Conservation (phyloP, 2,113 vertebrate species). For the Heptranchias perlo region DNA sequence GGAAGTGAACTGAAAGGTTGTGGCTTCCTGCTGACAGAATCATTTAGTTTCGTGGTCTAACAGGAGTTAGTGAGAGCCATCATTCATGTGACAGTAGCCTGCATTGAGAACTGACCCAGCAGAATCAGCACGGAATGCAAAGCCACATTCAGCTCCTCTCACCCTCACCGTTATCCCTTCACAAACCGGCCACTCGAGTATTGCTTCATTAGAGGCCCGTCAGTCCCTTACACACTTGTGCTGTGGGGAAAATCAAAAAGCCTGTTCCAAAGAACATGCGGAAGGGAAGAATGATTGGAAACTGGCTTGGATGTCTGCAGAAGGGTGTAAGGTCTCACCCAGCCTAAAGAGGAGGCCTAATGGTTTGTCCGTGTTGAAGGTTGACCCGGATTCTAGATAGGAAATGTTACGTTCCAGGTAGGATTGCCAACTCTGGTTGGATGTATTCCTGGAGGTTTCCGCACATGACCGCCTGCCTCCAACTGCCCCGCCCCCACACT, state of each 20-base stretch:
- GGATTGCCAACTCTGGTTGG: neutral
- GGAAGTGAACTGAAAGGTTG: constrained; percentile 41
- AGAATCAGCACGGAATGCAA: neutral
- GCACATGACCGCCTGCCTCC: neutral
- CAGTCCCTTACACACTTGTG: neutral
- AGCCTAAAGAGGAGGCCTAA: neutral
- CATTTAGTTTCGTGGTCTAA: constrained; percentile 24
- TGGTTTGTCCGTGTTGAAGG: neutral
- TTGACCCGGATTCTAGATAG: neutral
- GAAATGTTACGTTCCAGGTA: neutral
- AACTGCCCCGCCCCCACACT: neutral
- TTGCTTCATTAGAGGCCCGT: neutral
- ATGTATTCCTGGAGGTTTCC: neutral
- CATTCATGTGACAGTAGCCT: neutral
- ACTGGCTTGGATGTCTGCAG: neutral
- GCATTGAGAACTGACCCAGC: neutral
- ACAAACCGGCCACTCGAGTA: neutral
- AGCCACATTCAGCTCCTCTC: neutral
- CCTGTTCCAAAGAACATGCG: neutral
- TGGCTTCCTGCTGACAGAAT: constrained; percentile 40
- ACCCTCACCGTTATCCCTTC: neutral
- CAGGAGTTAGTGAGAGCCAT: constrained; percentile 21
- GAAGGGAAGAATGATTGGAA: neutral
- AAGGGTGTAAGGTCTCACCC: neutral
- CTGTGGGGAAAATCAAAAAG: neutral